A percentile compares a stretch with the other conserved stretches of the same genome.
phyloP scores from a whole-genome alignment of 2,888 invertebrate species.

The Trimorus sp. region DNA sequence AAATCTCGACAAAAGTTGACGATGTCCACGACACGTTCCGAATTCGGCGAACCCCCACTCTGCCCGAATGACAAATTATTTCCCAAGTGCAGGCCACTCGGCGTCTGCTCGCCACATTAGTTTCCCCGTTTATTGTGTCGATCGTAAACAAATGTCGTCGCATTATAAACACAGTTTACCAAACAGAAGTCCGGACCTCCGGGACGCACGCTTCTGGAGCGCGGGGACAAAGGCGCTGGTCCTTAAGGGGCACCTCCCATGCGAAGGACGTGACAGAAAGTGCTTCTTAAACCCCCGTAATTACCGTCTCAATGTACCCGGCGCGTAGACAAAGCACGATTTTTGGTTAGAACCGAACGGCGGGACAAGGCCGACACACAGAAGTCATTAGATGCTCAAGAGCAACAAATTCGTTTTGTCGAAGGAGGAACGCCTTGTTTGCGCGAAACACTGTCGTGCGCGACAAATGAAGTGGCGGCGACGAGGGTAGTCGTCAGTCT shows the following conservation, averaged over 20 bases:
- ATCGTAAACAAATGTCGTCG: constrained; percentile 25
- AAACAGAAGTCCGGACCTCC: constrained; percentile 15
- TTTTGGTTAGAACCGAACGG: background rate
- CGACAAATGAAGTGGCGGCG: no score
- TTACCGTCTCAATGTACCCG: constrained; percentile 16
- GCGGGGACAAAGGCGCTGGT: constrained; percentile 17
- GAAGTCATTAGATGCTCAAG: background rate
- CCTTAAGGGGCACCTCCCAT: constrained; percentile 20
- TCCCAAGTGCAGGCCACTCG: background rate
- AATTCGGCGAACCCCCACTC: no score
- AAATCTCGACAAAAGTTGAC: no score
- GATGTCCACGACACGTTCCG: no score
- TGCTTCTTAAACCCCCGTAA: constrained; percentile 10
- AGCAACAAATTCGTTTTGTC: background rate
- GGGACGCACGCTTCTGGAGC: constrained; percentile 11
- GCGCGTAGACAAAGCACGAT: constrained; percentile 1
- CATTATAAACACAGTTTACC: constrained; percentile 21
- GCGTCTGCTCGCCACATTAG: constrained; percentile 10
- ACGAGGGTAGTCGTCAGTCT: no score
- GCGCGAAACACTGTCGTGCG: no score
- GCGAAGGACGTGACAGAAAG: constrained; percentile 9
- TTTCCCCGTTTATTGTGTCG: constrained; percentile 17
- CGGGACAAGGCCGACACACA: no score
- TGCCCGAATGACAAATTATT: constrained; percentile 8
- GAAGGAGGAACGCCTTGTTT: no score